phyloP scores from a whole-genome alignment of 1,140 invertebrate species.

The Zaprionus ornatus region DNA sequence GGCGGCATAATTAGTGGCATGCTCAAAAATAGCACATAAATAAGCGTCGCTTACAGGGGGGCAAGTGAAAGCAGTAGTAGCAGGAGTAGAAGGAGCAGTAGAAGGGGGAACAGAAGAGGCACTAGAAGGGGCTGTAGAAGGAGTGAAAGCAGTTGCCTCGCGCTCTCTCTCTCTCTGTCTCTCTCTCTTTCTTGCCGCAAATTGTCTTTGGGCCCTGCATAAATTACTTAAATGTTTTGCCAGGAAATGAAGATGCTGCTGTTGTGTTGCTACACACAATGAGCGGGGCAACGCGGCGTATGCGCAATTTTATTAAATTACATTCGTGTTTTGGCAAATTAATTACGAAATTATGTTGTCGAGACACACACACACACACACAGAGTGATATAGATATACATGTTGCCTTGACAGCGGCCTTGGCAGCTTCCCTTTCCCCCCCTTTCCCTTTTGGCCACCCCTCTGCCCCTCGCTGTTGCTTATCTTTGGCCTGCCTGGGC shows the following conservation, averaged over 20 bases:
- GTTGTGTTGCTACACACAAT: conserved; percentile 14
- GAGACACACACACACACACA: conserved; percentile 40
- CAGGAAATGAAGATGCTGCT: conserved; percentile 49
- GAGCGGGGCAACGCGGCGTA: conserved; percentile 66
- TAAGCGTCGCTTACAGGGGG: conserved; percentile 61
- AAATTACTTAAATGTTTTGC: conserved; percentile 73
- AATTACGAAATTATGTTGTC: conserved; percentile 82
- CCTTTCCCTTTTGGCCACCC: neutral
- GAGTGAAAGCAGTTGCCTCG: too few relatives aligned
- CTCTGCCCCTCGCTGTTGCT: neutral
- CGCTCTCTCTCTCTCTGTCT: too few relatives aligned
- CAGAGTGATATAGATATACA: neutral
- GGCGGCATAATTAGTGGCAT: conserved; percentile 73
- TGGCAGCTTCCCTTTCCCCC: neutral
- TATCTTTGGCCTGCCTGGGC: conserved; percentile 32
- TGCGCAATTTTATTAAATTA: conserved; percentile 83
- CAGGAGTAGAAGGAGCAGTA: neutral
- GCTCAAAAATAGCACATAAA: conserved; percentile 80
- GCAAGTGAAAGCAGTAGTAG: neutral
- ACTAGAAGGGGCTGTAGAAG: neutral
- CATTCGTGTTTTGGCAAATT: conserved; percentile 82
- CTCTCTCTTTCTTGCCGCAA: conserved; percentile 34
- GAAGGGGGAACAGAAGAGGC: neutral
- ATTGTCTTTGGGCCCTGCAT: conserved; percentile 66
- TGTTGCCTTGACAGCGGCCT: conserved; percentile 36